Evolutionary conservation across 2,797 vertebrate genomes (phyloP).

Genomic region (Erpetoichthys calabaricus): DNA sequence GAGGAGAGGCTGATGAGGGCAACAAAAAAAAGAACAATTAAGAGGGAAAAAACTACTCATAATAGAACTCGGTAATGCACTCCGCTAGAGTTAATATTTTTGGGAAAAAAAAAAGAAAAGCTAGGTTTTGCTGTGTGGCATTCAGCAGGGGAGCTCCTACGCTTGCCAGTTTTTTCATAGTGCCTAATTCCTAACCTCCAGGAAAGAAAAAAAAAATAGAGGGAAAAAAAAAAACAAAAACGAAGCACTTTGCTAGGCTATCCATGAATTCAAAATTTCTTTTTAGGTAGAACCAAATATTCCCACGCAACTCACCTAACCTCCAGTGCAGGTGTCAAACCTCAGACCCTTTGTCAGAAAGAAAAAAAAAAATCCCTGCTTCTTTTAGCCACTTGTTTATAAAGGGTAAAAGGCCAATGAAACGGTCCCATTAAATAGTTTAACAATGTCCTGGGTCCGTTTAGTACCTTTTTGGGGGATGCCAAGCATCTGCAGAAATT

Average conservation of each 20-base stretch:
- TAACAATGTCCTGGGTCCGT: too few species aligned
- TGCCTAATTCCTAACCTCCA: slow-evolving; percentile 15
- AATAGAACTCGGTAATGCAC: slow-evolving; percentile 85
- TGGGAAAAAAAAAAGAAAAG: slow-evolving; percentile 64
- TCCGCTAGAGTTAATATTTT: slow-evolving; percentile 79
- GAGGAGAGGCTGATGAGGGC: slow-evolving; percentile 94
- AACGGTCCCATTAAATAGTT: too few species aligned
- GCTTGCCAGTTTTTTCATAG: slow-evolving; percentile 61
- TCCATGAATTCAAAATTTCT: background rate
- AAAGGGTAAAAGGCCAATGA: too few species aligned
- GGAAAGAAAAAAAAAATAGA: background rate
- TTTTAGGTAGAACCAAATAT: slow-evolving; percentile 34
- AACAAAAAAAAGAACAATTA: slow-evolving; percentile 95
- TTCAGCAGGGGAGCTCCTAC: slow-evolving; percentile 71
- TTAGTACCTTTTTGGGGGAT: too few species aligned
- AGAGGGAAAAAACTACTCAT: slow-evolving; percentile 79
- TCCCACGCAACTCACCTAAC: slow-evolving; percentile 41
- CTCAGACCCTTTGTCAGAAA: background rate
- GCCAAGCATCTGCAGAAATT: too few species aligned
- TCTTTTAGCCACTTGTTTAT: too few species aligned
- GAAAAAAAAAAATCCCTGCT: background rate
- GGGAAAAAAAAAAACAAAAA: too few species aligned
- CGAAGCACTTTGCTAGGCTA: background rate
- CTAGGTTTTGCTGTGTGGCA: slow-evolving; percentile 76
- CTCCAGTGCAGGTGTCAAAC: background rate